Conservation (phyloP, 2,113 vertebrate genomes). For the Salvelinus alpinus region DNA sequence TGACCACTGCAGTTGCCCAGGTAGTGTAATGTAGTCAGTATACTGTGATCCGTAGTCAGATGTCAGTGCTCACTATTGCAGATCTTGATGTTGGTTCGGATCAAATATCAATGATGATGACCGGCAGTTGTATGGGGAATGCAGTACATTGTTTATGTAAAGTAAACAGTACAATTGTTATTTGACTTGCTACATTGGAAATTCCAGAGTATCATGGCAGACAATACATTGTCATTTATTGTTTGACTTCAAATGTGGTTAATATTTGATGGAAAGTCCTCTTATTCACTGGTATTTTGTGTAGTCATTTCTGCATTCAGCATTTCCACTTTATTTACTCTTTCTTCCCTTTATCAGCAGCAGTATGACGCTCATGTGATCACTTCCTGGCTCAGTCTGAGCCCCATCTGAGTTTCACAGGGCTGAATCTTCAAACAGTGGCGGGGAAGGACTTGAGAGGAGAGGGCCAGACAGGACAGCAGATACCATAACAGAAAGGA, state of each 20-base stretch:
- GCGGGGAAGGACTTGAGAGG: constrained; percentile 41
- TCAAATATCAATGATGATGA: background rate
- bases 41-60: background rate
- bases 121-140: background rate
- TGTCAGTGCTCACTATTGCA: background rate
- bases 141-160: background rate
- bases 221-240: background rate
- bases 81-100: background rate
- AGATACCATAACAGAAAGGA: constrained; percentile 11
- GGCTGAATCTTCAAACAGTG: background rate
- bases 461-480: constrained; percentile 31
- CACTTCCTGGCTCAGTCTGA: constrained; percentile 41
- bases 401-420: constrained; percentile 32
- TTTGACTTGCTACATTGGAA: background rate
- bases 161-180: no score
- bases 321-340: constrained; percentile 48
- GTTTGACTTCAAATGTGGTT: background rate
- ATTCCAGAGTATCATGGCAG: background rate
- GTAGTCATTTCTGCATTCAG: constrained; percentile 14
- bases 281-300: background rate
- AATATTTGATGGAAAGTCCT: background rate
- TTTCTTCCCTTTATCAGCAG: constrained; percentile 32
- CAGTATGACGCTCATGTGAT: constrained; percentile 21
- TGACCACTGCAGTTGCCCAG: background rate
- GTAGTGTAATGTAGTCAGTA: background rate